Conservation (phyloP, 1,140 invertebrate genomes). For the Tetramorium parvispinum region DNA sequence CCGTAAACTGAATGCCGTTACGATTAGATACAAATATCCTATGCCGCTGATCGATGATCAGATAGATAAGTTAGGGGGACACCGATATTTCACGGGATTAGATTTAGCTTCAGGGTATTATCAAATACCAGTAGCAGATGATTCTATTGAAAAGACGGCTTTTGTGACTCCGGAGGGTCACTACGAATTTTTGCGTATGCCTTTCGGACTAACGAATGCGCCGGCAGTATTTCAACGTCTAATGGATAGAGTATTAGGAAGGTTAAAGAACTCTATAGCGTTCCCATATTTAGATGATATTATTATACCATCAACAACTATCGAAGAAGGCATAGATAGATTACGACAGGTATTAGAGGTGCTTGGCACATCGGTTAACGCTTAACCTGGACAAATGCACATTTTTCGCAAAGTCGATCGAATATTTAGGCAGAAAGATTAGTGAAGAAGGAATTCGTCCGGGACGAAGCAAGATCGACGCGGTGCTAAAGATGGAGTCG, state of each 20-base stretch:
- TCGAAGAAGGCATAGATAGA: neutral
- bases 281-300: slow-evolving; percentile 1
- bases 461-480: neutral
- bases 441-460: neutral
- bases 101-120: slow-evolving; percentile 8
- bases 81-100: slow-evolving; percentile 17
- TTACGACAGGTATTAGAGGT: neutral
- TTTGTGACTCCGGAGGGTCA: neutral
- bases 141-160: neutral
- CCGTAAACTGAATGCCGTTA: neutral
- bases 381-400: neutral
- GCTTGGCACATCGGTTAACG: neutral
- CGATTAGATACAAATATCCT: neutral
- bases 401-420: neutral
- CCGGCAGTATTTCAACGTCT: neutral
- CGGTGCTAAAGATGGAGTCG: neutral
- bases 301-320: neutral
- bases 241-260: neutral
- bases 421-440: neutral
- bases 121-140: neutral
- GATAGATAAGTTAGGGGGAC: neutral
- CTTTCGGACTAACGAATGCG: neutral
- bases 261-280: neutral
- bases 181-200: slow-evolving; percentile 24
- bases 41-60: slow-evolving; percentile 3